Conservation (phyloP, 2,113 vertebrate species). For the Oenanthe oenanthe region DNA sequence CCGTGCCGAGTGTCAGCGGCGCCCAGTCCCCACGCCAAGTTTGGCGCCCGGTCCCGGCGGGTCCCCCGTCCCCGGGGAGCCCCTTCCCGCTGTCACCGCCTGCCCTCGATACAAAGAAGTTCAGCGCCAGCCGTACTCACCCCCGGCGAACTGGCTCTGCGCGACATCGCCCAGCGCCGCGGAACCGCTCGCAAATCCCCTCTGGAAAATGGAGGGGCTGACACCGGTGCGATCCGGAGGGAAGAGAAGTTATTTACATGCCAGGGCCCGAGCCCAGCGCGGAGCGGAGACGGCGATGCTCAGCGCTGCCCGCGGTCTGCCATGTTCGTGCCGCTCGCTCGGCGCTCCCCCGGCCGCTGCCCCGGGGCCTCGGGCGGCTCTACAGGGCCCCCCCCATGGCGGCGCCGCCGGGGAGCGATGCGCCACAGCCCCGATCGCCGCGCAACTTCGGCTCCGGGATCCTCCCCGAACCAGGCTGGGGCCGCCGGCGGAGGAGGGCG, state of each 20-base stretch:
- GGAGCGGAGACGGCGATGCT: not conserved
- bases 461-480: constrained; percentile 6
- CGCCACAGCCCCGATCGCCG: constrained; percentile 21
- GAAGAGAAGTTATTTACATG: constrained; percentile 58
- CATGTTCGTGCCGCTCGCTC: constrained; percentile 1
- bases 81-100: constrained; percentile 38
- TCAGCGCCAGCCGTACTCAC: constrained; percentile 48
- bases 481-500: not conserved
- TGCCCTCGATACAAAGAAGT: constrained; percentile 62
- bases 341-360: constrained; percentile 22
- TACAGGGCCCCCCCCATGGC: constrained; percentile 24
- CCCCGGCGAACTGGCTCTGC: constrained; percentile 15
- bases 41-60: not conserved
- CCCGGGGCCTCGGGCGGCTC: constrained; percentile 19
- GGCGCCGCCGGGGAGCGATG: not conserved
- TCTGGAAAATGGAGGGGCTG: constrained; percentile 33
- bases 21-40: constrained; percentile 13
- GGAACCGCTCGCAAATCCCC: constrained; percentile 36
- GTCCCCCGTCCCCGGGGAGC: not conserved
- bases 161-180: constrained; percentile 43
- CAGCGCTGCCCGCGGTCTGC: constrained; percentile 23
- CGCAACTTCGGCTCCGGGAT: constrained; percentile 12
- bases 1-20: not conserved
- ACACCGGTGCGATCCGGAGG: constrained; percentile 20
- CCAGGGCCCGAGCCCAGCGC: not conserved